A percentile compares a stretch with the other conserved stretches of the same genome.
These are phyloP conservation scores for Lithobates sylvaticus DNA, from an alignment of 2,797 vertebrate species.

Conservation along the genomic window DNA sequence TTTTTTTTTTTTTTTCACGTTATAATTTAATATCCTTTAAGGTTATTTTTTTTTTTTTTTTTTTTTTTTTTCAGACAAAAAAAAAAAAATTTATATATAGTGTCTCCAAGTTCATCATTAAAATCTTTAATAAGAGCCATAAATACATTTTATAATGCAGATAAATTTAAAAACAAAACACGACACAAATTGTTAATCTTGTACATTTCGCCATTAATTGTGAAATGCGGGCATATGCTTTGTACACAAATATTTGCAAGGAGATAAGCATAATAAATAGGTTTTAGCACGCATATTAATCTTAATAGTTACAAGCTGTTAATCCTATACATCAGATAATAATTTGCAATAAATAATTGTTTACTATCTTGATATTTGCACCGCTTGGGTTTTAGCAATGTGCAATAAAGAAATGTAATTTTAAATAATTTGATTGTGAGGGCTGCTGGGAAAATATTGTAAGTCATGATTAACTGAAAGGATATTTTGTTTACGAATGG, in stretches of 20 bases:
- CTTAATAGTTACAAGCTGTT: conserved; percentile 96
- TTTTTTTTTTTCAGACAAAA: conserved; percentile 87
- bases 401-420: conserved; percentile 88
- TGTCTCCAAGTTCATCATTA: conserved; percentile 97
- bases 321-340: conserved; percentile 99
- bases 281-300: conserved; percentile 90
- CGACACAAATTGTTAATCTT: conserved; percentile 96
- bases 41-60: conserved; percentile 87
- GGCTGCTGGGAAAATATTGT: conserved; percentile 81
- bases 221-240: conserved; percentile 95
- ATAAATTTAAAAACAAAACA: conserved; percentile 98
- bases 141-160: conserved; percentile 92
- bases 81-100: conserved; percentile 84
- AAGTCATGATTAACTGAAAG: conserved; percentile 82
- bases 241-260: conserved; percentile 92
- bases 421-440: conserved; percentile 88
- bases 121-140: conserved; percentile 97
- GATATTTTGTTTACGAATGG: conserved; percentile 76
- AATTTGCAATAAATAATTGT: conserved; percentile 99
- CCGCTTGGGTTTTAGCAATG: conserved; percentile 87
- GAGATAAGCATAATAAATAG: conserved; percentile 99
- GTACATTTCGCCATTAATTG: conserved; percentile 94
- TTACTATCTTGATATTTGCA: conserved; percentile 92
- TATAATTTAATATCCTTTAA: conserved; percentile 90
- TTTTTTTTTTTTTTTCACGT: conserved; percentile 79